Base-by-base conservation (phyloP, 2,113 vertebrate species). In the Percina caprodes region DNA sequence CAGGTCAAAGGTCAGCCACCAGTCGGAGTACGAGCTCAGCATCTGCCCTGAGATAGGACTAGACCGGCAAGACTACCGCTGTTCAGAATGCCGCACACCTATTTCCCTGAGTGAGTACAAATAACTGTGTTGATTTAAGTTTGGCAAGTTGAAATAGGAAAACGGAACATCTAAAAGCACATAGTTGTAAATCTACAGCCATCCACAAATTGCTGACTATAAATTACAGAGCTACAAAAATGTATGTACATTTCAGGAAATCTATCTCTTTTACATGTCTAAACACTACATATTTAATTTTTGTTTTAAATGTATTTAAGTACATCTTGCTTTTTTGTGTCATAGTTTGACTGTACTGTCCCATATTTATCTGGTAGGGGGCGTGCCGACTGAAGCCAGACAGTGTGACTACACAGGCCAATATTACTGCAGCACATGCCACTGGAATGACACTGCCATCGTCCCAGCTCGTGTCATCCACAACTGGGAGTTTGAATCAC, bases 401-500 rank as follows among this genome's bases (percentile, higher is more conserved):
- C 98, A 98, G 92, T 99, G 98, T 39, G 98, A 99, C 94, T 99
- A 99, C 90, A 99, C 97, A 0, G 98, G 98, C 42, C 98, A 97
- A 86, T 99, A 99, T 92, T 99, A 98, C 94, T 99, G 98, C 92
- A 96, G 95, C 93, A 97, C 95, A 82, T 99, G 98, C 89, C 98
- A 99, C 94, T 99, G 98, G 98, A 99, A 99, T 0, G 98, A 99
- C 94, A 93, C 96, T 2, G 97, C 97, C 0, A 88, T 98, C 55
- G 92, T 99, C 80, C 98, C 98, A 0, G 97, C 98, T 6, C 95
- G 98, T 0, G 97, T 97, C 79, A 98, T 99, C 80, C 98, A 99
- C 95, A 99, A 99, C 95, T 99, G 98, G 98, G 98, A 99, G 91
- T 99, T 99, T 1, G 98, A 99, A 85, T 94, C 96, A 0, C 96